Conservation (phyloP, 1,140 invertebrate species). For the Philaenus spumarius region DNA sequence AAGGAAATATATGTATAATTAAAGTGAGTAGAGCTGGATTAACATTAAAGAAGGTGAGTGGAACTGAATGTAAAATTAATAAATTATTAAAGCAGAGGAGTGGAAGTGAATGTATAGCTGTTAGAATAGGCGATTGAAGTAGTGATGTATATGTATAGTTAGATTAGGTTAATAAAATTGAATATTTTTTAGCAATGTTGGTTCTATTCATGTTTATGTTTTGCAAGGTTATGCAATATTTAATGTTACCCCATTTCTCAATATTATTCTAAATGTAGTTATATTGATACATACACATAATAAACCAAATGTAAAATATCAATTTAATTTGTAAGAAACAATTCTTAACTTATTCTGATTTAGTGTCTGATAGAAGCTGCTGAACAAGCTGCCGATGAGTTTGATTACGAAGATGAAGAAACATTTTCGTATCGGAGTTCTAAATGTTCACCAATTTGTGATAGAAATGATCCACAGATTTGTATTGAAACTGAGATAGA, state of each 20-base stretch:
- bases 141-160: neutral
- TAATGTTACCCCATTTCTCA: neutral
- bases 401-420: conserved; percentile 38
- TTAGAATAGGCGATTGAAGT: too few species aligned
- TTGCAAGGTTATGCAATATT: conserved; percentile 9
- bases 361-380: conserved; percentile 64
- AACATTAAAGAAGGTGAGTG: too few species aligned
- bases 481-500: neutral
- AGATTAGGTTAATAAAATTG: neutral
- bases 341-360: conserved; percentile 24
- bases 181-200: neutral
- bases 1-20: too few species aligned
- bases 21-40: too few species aligned
- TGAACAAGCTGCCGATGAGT: conserved; percentile 53
- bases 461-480: neutral
- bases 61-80: too few species aligned
- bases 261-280: neutral
- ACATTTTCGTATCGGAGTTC: conserved; percentile 59
- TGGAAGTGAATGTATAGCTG: too few species aligned
- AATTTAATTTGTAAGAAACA: neutral
- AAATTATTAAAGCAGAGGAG: too few species aligned
- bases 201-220: neutral
- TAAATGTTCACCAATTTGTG: conserved; percentile 39
- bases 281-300: neutral
- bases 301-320: neutral